Evolutionary conservation across 2,797 vertebrate genomes (phyloP).

Genomic region (Triplophysa bombifrons): DNA sequence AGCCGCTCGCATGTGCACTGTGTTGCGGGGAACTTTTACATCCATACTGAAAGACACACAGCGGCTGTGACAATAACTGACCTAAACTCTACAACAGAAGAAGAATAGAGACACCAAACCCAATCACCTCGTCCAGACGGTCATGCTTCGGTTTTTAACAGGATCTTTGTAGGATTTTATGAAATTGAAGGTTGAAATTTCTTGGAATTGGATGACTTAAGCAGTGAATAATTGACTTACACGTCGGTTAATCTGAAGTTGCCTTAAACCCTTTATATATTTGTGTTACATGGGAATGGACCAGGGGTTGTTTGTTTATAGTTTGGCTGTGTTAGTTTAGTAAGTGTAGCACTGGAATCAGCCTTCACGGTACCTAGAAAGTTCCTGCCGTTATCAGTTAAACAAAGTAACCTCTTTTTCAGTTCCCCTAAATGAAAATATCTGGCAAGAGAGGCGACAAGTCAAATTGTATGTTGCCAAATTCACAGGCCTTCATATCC

Average conservation of each 20-base stretch:
- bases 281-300: not conserved
- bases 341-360: conserved; percentile 40
- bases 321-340: conserved; percentile 41
- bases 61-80: conserved; percentile 63
- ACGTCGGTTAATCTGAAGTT: conserved; percentile 76
- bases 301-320: conserved; percentile 41
- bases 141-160: conserved; percentile 54
- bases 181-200: conserved; percentile 17
- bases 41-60: conserved; percentile 63
- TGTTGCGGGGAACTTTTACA: conserved; percentile 59
- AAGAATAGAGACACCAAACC: conserved; percentile 48
- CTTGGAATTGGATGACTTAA: conserved; percentile 21
- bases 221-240: conserved; percentile 56
- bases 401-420: conserved; percentile 61
- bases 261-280: conserved; percentile 94
- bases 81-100: conserved; percentile 8
- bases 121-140: conserved; percentile 67
- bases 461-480: conserved; percentile 76
- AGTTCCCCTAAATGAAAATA: conserved; percentile 58
- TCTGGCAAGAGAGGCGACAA: conserved; percentile 66
- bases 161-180: conserved; percentile 49
- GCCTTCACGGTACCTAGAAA: conserved; percentile 70
- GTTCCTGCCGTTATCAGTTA: conserved; percentile 74
- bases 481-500: conserved; percentile 78
- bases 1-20: conserved; percentile 35